These are phyloP conservation scores for Indicator maculatus DNA, from an alignment of 2,113 vertebrate genomes.

Conservation along the genomic window DNA sequence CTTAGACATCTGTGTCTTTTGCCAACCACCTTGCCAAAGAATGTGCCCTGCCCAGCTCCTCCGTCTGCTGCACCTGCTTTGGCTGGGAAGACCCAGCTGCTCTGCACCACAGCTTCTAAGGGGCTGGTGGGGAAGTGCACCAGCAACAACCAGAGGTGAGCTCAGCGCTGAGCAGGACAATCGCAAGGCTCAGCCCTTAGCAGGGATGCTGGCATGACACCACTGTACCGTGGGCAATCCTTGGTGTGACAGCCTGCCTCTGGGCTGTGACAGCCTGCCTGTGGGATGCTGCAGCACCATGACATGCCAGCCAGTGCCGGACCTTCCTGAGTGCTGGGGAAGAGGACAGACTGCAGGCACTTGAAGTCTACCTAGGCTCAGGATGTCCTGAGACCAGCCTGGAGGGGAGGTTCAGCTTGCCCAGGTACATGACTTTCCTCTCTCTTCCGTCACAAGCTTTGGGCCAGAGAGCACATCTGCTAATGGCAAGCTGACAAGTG, in stretches of 20 bases:
- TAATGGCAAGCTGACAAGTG: slow-evolving; percentile 30
- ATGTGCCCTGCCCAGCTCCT: not conserved
- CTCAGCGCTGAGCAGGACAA: not conserved
- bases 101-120: not conserved
- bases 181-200: not conserved
- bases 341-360: not conserved
- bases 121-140: not conserved
- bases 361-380: not conserved
- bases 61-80: not conserved
- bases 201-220: accelerated
- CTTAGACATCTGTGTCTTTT: not conserved
- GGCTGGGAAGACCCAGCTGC: not conserved
- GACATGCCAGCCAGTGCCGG: not conserved
- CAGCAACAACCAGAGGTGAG: accelerated
- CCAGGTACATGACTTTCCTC: not conserved
- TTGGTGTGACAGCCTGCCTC: not conserved
- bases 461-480: not conserved
- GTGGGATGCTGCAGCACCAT: not conserved
- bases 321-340: not conserved
- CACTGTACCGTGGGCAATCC: not conserved
- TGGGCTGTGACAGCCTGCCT: not conserved
- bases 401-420: not conserved
- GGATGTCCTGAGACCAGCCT: not conserved
- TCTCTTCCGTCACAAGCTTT: not conserved
- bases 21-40: not conserved